These are phyloP conservation scores for Leptonema lineaticorne DNA, from an alignment of 1,140 invertebrate species.

Conservation along the genomic window DNA sequence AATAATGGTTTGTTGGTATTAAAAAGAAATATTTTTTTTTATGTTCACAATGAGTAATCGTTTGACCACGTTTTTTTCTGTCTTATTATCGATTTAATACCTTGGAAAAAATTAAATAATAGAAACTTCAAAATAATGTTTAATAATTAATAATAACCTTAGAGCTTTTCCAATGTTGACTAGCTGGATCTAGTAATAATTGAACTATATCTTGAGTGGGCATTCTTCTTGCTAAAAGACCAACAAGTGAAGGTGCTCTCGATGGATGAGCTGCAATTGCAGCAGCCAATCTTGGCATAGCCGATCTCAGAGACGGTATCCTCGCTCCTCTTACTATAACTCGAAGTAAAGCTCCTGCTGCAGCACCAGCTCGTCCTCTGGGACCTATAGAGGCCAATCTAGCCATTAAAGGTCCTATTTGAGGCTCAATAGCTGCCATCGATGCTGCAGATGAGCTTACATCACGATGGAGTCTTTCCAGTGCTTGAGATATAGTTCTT, in stretches of 20 bases:
- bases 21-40: no score
- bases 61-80: no score
- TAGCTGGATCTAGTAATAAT: conserved; percentile 63
- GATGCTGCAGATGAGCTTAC: conserved; percentile 12
- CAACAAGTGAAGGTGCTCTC: conserved; percentile 8
- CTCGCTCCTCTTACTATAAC: conserved; percentile 18
- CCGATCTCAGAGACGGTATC: conserved; percentile 1
- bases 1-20: no score
- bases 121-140: no score
- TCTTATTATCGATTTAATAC: no score
- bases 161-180: conserved; percentile 64
- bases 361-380: conserved; percentile 23
- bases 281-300: conserved; percentile 25
- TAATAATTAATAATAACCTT: no score
- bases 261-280: conserved; percentile 24
- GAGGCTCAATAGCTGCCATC: conserved; percentile 1
- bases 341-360: conserved; percentile 13
- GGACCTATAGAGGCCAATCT: conserved; percentile 24
- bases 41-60: no score
- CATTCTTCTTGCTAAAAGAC: conserved; percentile 41
- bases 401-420: conserved; percentile 15
- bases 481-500: conserved; percentile 27
- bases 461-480: conserved; percentile 30
- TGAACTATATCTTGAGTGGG: conserved; percentile 64
- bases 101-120: background rate